Evolutionary conservation across 2,113 vertebrate genomes (phyloP), one percentile per base, ranked within the genome.

Genomic region (Triplophysa tibetana): DNA sequence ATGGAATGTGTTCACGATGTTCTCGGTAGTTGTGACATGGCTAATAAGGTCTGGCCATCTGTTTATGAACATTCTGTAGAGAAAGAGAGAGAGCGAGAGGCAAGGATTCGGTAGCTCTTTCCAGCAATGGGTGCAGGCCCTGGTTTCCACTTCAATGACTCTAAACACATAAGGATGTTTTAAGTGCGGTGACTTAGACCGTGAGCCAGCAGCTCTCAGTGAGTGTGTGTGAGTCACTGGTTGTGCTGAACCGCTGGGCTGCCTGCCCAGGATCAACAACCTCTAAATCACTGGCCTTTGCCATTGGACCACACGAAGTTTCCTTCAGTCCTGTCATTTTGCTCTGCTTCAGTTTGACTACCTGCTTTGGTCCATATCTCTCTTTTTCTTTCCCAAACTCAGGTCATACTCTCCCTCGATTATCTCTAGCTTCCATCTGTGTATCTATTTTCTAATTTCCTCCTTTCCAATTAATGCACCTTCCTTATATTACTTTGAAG

Each of bases 1-100:
- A 88, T 84, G 76, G 87, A 91, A 90, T 88, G 88, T 90, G 89
- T 88, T 91, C 88, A 85, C 89, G 84, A 86, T 90, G 87, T 91
- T 90, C 91, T 90, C 91, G 89, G 89, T 88, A 90, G 87, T 89
- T 88, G 84, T 90, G 90, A 92, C 90, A 91, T 90, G 90, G 90
- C 90, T 92, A 91, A 92, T 92, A 88, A 91, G 88, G 81, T 83
- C 81, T 79, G 76, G 86, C 89, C 92, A 91, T 92, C 88, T 93
- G 90, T 91, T 92, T 91, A 91, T 89, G 83, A 88, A 92, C 85
- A 83, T 86, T 89, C 85, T 79, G 75, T 86, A 86, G 85, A 82
- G 84, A 79, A 24, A 62, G 65, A 45, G 62, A 82, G 81, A 83
- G 81, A 38, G 33, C 33, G 6, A 88, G 85, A 24, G 24, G 24